Conservation (phyloP, 2,797 vertebrate species). For the Diglossa cyanea region DNA sequence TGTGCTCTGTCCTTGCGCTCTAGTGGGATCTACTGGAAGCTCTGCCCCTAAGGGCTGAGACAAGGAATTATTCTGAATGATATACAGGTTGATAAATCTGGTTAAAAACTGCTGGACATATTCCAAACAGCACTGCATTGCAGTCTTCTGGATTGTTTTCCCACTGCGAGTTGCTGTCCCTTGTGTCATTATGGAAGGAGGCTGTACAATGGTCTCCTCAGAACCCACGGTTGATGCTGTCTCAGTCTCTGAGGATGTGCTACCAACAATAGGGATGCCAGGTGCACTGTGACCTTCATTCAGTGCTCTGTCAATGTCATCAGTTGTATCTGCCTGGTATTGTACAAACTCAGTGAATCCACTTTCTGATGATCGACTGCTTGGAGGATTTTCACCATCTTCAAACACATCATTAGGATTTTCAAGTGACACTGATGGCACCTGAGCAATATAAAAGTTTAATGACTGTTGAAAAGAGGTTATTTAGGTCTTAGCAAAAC, state of each 20-base stretch:
- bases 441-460: slow-evolving; percentile 57
- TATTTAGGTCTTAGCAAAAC: not conserved
- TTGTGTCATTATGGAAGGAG: slow-evolving; percentile 50
- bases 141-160: slow-evolving; percentile 88
- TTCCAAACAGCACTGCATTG: slow-evolving; percentile 97
- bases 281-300: slow-evolving; percentile 48
- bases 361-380: slow-evolving; percentile 85
- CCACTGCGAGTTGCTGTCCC: slow-evolving; percentile 63
- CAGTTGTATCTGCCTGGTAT: slow-evolving; percentile 85
- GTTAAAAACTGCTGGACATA: slow-evolving; percentile 95
- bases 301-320: slow-evolving; percentile 77
- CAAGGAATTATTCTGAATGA: slow-evolving; percentile 75
- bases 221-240: slow-evolving; percentile 79
- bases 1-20: slow-evolving; percentile 59
- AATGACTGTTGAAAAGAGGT: not conserved
- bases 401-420: slow-evolving; percentile 85
- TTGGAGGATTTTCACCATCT: slow-evolving; percentile 82
- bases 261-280: slow-evolving; percentile 68
- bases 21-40: slow-evolving; percentile 39
- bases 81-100: slow-evolving; percentile 88
- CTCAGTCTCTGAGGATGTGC: slow-evolving; percentile 79
- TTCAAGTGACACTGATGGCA: slow-evolving; percentile 75
- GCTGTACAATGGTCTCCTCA: slow-evolving; percentile 77
- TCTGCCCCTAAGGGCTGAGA: slow-evolving; percentile 67
- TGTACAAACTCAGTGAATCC: slow-evolving; percentile 96